These are phyloP conservation scores for Schizaphis graminum DNA, from an alignment of 2,888 invertebrate genomes.

Conservation along the genomic window DNA sequence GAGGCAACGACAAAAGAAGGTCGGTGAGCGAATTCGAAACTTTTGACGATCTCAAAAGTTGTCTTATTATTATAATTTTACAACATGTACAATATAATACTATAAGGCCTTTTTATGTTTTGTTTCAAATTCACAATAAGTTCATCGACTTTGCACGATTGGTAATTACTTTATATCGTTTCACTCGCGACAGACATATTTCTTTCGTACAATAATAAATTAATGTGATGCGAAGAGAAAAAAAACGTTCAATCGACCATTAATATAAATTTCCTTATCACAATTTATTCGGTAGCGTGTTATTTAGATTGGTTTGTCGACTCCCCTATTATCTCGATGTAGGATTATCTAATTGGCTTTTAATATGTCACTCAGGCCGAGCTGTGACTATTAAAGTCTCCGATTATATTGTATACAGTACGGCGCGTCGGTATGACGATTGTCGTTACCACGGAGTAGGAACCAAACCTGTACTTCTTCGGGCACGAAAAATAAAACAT, in stretches of 20 bases:
- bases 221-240: not conserved
- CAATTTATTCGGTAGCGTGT: not conserved
- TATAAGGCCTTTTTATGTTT: not conserved
- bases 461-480: not conserved
- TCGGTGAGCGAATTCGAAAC: not conserved
- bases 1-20: not conserved
- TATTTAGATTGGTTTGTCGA: not conserved
- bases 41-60: not conserved
- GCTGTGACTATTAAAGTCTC: constrained; percentile 49
- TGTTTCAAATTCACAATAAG: not conserved
- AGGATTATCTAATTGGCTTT: not conserved
- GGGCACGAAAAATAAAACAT: not conserved
- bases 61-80: not conserved
- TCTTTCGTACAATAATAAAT: not conserved
- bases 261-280: not conserved
- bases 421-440: not conserved
- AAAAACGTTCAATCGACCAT: not conserved
- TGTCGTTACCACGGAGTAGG: not conserved
- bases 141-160: not conserved
- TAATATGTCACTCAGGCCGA: not conserved
- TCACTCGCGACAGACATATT: not conserved
- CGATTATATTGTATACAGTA: not conserved
- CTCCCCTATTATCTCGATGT: not conserved
- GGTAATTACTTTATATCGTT: not conserved
- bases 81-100: not conserved